Base-by-base conservation (phyloP, 64 coral and sea anemone genomes). In the Cladopsammia gracilis region DNA sequence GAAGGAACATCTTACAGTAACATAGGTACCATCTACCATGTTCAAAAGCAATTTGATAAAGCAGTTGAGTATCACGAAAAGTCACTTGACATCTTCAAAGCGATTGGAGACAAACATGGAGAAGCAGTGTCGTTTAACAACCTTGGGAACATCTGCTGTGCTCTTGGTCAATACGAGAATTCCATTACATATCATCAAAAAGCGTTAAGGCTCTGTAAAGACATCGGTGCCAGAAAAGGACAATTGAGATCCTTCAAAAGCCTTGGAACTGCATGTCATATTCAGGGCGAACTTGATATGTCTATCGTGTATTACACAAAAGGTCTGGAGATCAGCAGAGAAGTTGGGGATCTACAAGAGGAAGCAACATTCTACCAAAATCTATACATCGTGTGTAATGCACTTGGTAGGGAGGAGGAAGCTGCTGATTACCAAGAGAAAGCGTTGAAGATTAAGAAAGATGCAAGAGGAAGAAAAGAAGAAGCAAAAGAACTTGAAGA, bases 51-150 rank as follows among this genome's bases (percentile, higher is more conserved):
- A 26, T 69, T 69, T 58, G 77, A 72, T 15, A 46, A 91, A 53
- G 10, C 77, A 10, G 56, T 73, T 56, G 50, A 71, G 53, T 57
- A 83, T 43, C 77, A 82, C 45, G 25, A 82, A 48, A 82, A 71
- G 61, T 34, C 66, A 19, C 48, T 91, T 14, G 10, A 58, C 47
- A 91, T 82, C 15, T 66, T 57, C 23, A 20, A 45, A 20, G 62
- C n/a, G 9, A 73, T 13, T 53, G 89, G 89, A 43, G 78, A 91
- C 26, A 69, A 25, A 73, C 23, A 12, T 25, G 77, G 89, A 10
- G 58, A 91, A 83, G 47, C 57, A 64, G 25, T 43, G 14, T 34
- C 66, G 5, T 58, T 8, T 10, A 51, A n/a, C 48, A 87, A 73
- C 68, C 20, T 87, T 57, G 85, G 67, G 0, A 45, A 0, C 12